A percentile compares a stretch with the other conserved stretches of the same genome.
Evolutionary conservation across 2,888 invertebrate genomes (phyloP).

Genomic region (Standfussiana lucernea): DNA sequence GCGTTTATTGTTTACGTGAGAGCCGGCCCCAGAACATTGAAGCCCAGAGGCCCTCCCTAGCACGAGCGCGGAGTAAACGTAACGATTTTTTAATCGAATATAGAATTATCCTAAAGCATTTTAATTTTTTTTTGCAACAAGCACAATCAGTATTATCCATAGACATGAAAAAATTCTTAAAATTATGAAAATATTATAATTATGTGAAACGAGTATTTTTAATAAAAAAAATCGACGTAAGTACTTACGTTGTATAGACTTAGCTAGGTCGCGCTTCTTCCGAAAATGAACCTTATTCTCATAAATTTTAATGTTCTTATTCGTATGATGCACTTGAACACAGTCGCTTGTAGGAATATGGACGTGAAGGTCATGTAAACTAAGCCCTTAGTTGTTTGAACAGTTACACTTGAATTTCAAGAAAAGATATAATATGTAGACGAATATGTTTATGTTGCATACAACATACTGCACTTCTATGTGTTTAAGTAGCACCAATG

Average conservation of each 20-base stretch:
- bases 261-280: too few relatives aligned
- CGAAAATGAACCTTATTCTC: not conserved
- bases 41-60: too few relatives aligned
- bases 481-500: conserved; percentile 11
- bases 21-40: not conserved
- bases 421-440: not conserved
- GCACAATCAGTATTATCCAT: too few relatives aligned
- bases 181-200: too few relatives aligned
- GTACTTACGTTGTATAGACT: too few relatives aligned
- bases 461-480: conserved; percentile 19
- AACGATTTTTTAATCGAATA: too few relatives aligned
- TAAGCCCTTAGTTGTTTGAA: conserved; percentile 2
- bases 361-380: not conserved
- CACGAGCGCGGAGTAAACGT: too few relatives aligned
- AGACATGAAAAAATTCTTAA: too few relatives aligned
- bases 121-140: too few relatives aligned
- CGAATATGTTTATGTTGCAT: not conserved
- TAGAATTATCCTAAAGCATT: too few relatives aligned
- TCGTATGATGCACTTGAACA: not conserved
- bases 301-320: not conserved
- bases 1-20: not conserved
- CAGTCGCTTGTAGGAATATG: not conserved
- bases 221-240: too few relatives aligned
- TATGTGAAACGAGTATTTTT: too few relatives aligned
- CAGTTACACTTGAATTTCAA: not conserved